phyloP scores from a whole-genome alignment of 1,140 invertebrate genomes.

The Philopotamus ludificatus region DNA sequence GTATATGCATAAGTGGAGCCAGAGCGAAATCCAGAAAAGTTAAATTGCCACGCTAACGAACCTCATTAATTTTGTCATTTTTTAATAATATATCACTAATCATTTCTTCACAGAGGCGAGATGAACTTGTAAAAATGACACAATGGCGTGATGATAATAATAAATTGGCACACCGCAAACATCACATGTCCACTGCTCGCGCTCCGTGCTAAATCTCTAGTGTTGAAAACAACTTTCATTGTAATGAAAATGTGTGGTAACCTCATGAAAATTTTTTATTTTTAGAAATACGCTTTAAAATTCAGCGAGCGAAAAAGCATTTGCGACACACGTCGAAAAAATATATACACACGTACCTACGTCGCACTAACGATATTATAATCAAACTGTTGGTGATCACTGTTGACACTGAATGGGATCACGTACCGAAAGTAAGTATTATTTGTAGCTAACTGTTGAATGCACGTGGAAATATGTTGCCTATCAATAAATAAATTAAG shows the following conservation, averaged over 20 bases:
- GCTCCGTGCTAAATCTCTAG: constrained; percentile 17
- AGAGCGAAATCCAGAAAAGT: too few species aligned
- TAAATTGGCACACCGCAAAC: constrained; percentile 16
- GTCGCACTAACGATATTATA: too few species aligned
- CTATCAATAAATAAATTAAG: too few species aligned
- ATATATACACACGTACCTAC: not conserved
- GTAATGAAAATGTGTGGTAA: constrained; percentile 18
- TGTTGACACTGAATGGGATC: constrained; percentile 14
- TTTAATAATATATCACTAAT: too few species aligned
- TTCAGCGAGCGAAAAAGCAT: constrained; percentile 1
- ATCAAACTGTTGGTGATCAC: too few species aligned
- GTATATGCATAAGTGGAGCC: too few species aligned
- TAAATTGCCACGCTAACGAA: too few species aligned
- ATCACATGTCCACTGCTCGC: not conserved
- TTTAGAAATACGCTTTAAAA: not conserved
- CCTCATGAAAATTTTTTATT: not conserved
- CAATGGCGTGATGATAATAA: constrained; percentile 6
- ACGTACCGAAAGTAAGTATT: constrained; percentile 22
- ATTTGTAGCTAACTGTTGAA: constrained; percentile 24
- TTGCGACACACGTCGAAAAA: not conserved
- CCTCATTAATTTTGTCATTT: too few species aligned
- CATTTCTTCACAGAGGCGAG: too few species aligned
- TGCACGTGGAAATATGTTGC: constrained; percentile 20
- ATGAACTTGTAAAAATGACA: too few species aligned
- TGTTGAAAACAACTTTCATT: constrained; percentile 26